A percentile compares a stretch with the other conserved stretches of the same genome.
Conservation (phyloP, 37 sponge, comb jelly and placozoan genomes). For the Chondrilla cf. caribensis region DNA sequence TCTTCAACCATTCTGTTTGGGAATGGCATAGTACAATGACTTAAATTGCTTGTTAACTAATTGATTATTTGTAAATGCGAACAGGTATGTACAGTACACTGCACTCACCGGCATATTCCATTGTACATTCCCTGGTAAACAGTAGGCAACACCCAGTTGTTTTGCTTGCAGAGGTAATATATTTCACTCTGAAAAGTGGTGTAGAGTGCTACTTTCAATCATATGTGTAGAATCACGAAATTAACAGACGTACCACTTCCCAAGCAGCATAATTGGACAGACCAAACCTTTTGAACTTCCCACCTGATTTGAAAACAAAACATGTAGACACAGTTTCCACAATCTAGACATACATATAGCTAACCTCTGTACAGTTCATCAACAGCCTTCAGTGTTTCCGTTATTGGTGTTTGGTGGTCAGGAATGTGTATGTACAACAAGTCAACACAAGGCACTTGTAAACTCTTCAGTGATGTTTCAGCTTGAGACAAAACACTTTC, state of each 20-base stretch:
- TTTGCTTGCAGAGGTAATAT: conserved; percentile 80
- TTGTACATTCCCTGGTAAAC: conserved; percentile 98
- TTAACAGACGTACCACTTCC: conserved; percentile 71
- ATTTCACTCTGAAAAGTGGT: conserved; percentile 49
- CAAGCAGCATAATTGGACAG: conserved; percentile 90
- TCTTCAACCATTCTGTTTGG: conserved; percentile 75
- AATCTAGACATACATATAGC: not conserved
- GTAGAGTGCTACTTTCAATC: not conserved
- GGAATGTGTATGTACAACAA: conserved; percentile 89
- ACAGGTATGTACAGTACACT: not conserved
- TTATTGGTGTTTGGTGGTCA: conserved; percentile 80
- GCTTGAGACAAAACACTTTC: conserved; percentile 61
- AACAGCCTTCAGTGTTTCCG: conserved; percentile 79
- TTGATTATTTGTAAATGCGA: not conserved
- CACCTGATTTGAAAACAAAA: conserved; percentile 35
- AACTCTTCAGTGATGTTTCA: conserved; percentile 38
- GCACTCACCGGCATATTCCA: conserved; percentile 71
- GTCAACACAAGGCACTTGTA: conserved; percentile 66
- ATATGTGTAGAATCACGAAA: not conserved
- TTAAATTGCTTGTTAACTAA: too few species aligned
- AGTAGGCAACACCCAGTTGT: conserved; percentile 84
- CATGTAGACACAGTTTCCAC: not conserved
- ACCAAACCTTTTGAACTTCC: conserved; percentile 87
- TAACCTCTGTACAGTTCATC: conserved; percentile 73
- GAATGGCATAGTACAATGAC: too few species aligned